phyloP scores from a whole-genome alignment of 2,797 vertebrate genomes.

The Hoplostethus mediterraneus region DNA sequence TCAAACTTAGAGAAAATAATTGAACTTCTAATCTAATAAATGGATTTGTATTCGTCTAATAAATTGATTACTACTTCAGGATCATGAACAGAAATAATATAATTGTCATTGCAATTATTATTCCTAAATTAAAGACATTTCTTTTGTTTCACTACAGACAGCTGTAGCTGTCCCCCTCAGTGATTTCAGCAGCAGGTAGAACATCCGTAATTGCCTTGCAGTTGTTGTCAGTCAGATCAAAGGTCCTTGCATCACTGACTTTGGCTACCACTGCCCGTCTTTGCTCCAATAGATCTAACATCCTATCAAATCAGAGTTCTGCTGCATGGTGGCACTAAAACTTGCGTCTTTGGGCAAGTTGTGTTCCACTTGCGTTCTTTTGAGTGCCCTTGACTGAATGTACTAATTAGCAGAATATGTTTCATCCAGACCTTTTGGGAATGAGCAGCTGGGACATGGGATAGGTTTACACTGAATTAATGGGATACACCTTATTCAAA shows the following conservation, averaged over 20 bases:
- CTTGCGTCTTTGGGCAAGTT: not conserved
- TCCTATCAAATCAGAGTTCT: not conserved
- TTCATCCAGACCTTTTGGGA: slow-evolving; percentile 6
- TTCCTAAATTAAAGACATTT: not conserved
- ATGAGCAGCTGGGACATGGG: slow-evolving; percentile 6
- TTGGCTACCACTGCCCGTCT: not conserved
- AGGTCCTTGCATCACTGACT: not conserved
- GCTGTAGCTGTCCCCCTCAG: not conserved
- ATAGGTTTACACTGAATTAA: slow-evolving; percentile 17
- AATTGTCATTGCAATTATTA: not conserved
- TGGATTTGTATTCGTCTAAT: too few relatives aligned
- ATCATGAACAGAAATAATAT: not conserved
- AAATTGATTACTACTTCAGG: not conserved
- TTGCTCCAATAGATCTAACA: slow-evolving; percentile 4
- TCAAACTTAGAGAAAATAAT: too few relatives aligned
- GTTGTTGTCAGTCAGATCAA: not conserved
- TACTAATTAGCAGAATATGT: slow-evolving; percentile 5
- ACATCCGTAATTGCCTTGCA: slow-evolving; percentile 19
- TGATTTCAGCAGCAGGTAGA: slow-evolving; percentile 7
- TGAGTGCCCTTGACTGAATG: slow-evolving; percentile 12
- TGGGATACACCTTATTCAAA: not conserved
- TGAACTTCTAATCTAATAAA: too few relatives aligned
- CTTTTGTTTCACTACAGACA: not conserved
- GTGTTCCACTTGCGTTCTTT: not conserved
- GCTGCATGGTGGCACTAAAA: not conserved